Percentiles rank a stretch among this genome's conserved stretches.
phyloP scores from a whole-genome alignment of 2,113 vertebrate species.

The Leptocoma aspasia region DNA sequence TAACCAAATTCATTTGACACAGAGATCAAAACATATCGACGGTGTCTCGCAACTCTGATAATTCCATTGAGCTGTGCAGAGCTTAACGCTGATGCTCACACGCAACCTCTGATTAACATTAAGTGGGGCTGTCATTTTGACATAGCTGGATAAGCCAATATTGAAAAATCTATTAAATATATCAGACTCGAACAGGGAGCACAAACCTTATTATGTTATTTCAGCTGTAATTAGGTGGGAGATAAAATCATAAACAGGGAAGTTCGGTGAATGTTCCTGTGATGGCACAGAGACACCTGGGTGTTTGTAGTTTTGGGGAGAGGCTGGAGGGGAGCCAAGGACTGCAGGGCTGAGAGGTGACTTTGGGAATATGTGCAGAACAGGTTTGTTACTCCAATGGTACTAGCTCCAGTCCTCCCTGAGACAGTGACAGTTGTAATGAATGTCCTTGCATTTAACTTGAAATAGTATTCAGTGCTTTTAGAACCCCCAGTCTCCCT shows the following conservation, averaged over 20 bases:
- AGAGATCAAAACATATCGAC: constrained; percentile 75
- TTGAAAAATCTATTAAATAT: constrained; percentile 75
- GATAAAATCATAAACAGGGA: constrained; percentile 62
- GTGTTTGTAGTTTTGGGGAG: neutral
- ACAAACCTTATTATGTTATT: constrained; percentile 69
- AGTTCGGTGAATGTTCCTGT: neutral
- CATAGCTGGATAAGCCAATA: constrained; percentile 70
- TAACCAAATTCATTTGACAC: constrained; percentile 62
- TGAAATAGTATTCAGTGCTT: constrained; percentile 29
- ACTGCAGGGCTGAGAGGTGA: neutral
- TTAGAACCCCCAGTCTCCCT: constrained; percentile 22
- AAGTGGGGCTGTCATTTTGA: constrained; percentile 73
- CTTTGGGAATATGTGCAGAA: neutral
- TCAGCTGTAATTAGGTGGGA: constrained; percentile 69
- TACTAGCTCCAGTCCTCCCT: constrained; percentile 27
- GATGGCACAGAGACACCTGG: neutral
- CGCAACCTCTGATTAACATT: constrained; percentile 70
- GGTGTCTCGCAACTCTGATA: constrained; percentile 55
- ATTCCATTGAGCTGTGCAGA: constrained; percentile 62
- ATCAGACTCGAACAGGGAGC: constrained; percentile 63
- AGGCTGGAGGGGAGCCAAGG: constrained; percentile 27
- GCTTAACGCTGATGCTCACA: constrained; percentile 56
- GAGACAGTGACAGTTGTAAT: constrained; percentile 44
- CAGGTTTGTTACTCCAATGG: constrained; percentile 4
- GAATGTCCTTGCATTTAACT: constrained; percentile 47